Percentiles rank a stretch among this genome's conserved stretches.
Evolutionary conservation across 53 echinoderm and acorn worm genomes (phyloP).

Genomic region (Paracentrotus lividus): DNA sequence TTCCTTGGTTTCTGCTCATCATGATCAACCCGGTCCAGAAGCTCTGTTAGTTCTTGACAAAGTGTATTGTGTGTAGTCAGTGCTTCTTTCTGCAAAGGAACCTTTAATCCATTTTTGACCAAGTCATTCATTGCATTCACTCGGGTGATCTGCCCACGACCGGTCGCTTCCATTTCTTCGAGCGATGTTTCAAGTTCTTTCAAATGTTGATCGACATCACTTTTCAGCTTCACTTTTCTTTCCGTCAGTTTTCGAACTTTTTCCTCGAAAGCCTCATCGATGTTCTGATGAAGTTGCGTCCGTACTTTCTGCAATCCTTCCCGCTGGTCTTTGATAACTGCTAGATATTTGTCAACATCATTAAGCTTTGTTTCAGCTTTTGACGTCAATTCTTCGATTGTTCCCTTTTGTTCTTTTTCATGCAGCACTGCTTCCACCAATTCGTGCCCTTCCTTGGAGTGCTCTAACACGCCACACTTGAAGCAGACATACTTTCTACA

Average conservation of each 20-base stretch:
- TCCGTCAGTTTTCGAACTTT: not conserved
- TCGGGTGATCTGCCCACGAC: not conserved
- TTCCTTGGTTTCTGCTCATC: not conserved
- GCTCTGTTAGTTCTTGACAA: not conserved
- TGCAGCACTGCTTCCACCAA: not conserved
- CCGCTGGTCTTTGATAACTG: not conserved
- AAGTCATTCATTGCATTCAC: not conserved
- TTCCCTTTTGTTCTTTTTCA: not conserved
- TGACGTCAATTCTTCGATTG: not conserved
- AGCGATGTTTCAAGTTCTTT: not conserved
- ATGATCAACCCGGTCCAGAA: not conserved
- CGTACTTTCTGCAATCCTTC: not conserved
- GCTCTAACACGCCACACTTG: conserved; percentile 10
- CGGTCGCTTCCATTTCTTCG: not conserved
- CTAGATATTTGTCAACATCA: not conserved
- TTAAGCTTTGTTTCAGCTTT: not conserved
- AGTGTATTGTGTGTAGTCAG: conserved; percentile 15
- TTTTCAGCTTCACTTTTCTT: not conserved
- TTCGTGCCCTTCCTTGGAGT: not conserved
- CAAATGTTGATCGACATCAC: not conserved
- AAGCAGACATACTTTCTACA: conserved; percentile 41
- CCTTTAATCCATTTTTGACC: conserved; percentile 13
- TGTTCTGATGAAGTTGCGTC: not conserved
- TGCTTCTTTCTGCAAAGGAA: not conserved
- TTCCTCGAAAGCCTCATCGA: not conserved